These are phyloP conservation scores for Linurgus olivaceus DNA, from an alignment of 2,797 vertebrate genomes.

Conservation along the genomic window DNA sequence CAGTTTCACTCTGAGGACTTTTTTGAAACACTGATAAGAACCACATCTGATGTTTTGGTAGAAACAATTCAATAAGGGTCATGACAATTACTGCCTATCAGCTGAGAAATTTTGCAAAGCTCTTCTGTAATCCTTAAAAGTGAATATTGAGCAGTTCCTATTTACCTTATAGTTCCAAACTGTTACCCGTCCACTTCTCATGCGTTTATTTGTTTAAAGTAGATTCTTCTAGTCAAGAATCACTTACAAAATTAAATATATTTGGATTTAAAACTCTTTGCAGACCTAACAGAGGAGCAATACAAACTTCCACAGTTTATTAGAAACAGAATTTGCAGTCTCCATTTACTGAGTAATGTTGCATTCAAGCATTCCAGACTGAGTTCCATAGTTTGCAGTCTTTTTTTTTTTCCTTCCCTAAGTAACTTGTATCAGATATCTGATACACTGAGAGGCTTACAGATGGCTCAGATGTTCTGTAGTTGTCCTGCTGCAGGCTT, in stretches of 20 bases:
- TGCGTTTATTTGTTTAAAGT: neutral
- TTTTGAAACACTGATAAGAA: neutral
- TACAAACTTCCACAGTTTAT: neutral
- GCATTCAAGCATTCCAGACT: neutral
- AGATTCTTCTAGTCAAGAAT: neutral
- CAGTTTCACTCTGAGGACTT: neutral
- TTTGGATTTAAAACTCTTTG: neutral
- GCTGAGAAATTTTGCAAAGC: neutral
- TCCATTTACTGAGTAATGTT: neutral
- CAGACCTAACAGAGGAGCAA: neutral
- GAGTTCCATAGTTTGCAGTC: neutral
- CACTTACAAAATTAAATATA: neutral
- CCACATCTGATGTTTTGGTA: neutral
- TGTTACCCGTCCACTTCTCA: neutral
- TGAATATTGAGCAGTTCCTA: neutral
- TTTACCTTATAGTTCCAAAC: neutral
- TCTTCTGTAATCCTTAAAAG: neutral
- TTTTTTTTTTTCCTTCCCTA: neutral
- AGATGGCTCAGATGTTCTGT: neutral
- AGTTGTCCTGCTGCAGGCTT: neutral
- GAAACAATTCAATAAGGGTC: neutral
- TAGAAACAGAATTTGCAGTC: neutral
- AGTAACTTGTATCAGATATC: fast-evolving
- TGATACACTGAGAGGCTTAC: neutral
- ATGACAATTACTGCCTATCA: neutral